Evolutionary conservation across 1,140 invertebrate species (phyloP), one percentile per base, ranked within the genome.

Genomic region (Teleogryllus occipitalis): DNA sequence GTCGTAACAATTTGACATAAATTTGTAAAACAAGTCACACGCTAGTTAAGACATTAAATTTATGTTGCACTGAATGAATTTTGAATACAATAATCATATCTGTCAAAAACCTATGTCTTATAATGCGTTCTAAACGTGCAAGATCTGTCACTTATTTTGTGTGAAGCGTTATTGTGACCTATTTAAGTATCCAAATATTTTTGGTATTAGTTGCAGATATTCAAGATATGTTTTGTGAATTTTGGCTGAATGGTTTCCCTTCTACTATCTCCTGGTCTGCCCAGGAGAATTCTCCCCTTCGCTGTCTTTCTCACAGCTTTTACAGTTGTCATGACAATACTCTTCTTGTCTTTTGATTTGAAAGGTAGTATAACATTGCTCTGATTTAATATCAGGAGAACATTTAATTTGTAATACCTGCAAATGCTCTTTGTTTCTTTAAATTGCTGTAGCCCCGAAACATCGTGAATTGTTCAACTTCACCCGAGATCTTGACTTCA

Each of bases 401-500:
- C 27, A 39, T 39, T 39, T 39, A 39, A 39, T 39, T 39, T 39
- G 27, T 39, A 39, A 5, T 39, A 39, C 27, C 1, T 39, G 27
- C 27, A 39, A 39, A 39, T 39, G 27, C 1, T 39, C 1, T 39
- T 39, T 39, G 27, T 39, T 39, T 39, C 27, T 39, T 39, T 39
- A 2, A 39, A 39, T 39, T 39, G 27, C 27, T 15, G 80, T 79
- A 39, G 81, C 81, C 18, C 77, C 78, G 8, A 81, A 77, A 78
- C 65, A 47, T n/a, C 47, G 72, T 18, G 79, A 82, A 15, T 27
- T 80, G 39, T 80, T 75, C 74, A 94, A 93, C 85, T 92, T 94
- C 90, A 92, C 91, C 75, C 90, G 90, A 82, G 93, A 94, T 83
- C 91, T 93, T 84, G 92, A 94, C 82, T 86, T 94, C 81, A 86